Base-by-base conservation (phyloP, 2,797 vertebrate species). In the Ibycter americanus region DNA sequence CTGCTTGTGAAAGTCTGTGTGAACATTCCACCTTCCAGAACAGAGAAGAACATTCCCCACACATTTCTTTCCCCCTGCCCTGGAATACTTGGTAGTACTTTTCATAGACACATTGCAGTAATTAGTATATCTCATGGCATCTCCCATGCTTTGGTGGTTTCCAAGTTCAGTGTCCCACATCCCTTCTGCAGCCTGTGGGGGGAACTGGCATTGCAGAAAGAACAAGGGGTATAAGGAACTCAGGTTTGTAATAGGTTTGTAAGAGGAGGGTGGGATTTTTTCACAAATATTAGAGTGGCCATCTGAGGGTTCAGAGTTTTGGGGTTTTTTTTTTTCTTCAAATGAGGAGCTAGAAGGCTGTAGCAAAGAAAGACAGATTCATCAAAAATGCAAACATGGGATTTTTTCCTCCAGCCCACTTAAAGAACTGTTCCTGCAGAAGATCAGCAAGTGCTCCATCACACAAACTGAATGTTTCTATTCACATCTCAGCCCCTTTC, bases 1-100 rank as follows among this genome's bases (percentile, higher is more conserved):
- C 67, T 19, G 12, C 5, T 0, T 3, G 0, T 2, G 6, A n/a
- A 20, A 23, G 8, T 2, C 6, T 32, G 11, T 1, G 31, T 5
- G 34, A 84, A 12, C 17, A 5, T 17, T 51, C 6, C 44, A 25
- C 21, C 29, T 51, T 55, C 27, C 25, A 56, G 9, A 76, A 11
- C 6, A 46, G 38, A 22, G 13, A 55, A 36, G 55, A 79, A 20
- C 22, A 58, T 25, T 9, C 17, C 8, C 1, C 27, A 4, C 3
- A 8, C 3, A 4, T 25, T 49, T 80, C 19, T 47, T 46, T 6
- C 7, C 8, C 22, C 4, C 18, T 76, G 0, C 26, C 34, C 38
- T 32, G 15, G 14, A 40, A n/a, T 4, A 11, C 55, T 58, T 54
- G 5, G 11, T 27, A 72, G 27, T 9, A 19, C n/a, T 38, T 70